Base-by-base conservation (phyloP, 2,113 vertebrate species). In the Oreochromis spilurus region DNA sequence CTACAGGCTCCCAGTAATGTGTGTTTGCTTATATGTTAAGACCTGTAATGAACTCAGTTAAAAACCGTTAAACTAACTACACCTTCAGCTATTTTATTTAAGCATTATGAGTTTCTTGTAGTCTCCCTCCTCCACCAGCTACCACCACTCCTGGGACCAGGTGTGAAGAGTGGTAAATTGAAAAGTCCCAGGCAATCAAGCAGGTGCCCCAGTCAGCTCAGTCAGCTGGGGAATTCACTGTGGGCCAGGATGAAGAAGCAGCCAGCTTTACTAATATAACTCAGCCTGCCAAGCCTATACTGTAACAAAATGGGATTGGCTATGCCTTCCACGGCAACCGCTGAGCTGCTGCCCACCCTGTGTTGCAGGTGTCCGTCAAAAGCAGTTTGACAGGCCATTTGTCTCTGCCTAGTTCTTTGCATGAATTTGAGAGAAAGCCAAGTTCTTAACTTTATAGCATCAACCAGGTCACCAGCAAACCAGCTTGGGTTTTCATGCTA, bases 121-220 rank as follows among this genome's bases (percentile, higher is more conserved):
- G 34, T 26, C 67, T 31, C 79, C 19, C 11, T 6, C 14, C 13
- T 5, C 55, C 17, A 21, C 17, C 17, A 45, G 24, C 21, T 72
- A 45, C 29, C 50, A 4, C 29, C 29, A 24, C 29, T 31, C 52
- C 16, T 78, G 84, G 86, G 58, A 86, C 48, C 86, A 93, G 84
- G 85, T 89, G 85, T 90, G 90, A 83, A 58, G 78, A 92, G 88
- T 75, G 87, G 90, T 87, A 94, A 94, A 95, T 94, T 95, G 90
- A 94, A 93, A 91, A 89, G 89, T 86, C 89, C 87, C 89, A 93
- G 93, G 92, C 92, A 93, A 95, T 95, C 90, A 92, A 86, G 50
- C 83, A 53, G 82, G 65, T 60, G 86, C 83, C 67, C 89, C 62
- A 67, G 86, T 91, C 81, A 16, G 84, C 86, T 88, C 86, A 80